Percentiles rank a stretch among this genome's conserved stretches.
Evolutionary conservation across 1,140 invertebrate genomes (phyloP).

Genomic region (Limonius californicus): DNA sequence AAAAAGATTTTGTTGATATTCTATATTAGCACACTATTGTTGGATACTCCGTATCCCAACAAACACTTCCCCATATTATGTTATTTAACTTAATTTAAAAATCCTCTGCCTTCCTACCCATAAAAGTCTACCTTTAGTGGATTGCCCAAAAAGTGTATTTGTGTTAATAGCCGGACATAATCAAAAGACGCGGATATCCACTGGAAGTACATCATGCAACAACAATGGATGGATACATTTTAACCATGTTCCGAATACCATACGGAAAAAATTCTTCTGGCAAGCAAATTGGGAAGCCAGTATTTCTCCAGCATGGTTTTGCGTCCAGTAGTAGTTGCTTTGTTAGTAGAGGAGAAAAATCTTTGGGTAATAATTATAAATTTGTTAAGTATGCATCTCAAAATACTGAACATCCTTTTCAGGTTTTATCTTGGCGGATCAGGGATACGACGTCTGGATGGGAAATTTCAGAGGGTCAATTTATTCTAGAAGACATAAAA

Average conservation of each 20-base stretch:
- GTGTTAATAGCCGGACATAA: too few species aligned
- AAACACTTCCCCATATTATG: too few species aligned
- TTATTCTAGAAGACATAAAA: conserved; percentile 51
- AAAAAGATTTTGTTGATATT: too few species aligned
- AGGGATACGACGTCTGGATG: conserved; percentile 59
- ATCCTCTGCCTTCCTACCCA: too few species aligned
- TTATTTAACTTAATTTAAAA: too few species aligned
- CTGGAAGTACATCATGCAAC: background rate
- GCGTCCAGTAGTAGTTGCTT: background rate
- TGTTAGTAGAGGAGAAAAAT: background rate
- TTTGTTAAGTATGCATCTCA: background rate
- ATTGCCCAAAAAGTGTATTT: too few species aligned
- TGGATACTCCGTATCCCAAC: too few species aligned
- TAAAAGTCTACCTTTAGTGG: too few species aligned
- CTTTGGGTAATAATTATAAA: background rate
- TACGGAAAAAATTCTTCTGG: background rate
- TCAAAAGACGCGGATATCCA: background rate
- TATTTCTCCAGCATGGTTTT: conserved; percentile 1
- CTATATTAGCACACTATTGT: too few species aligned
- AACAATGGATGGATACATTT: conserved; percentile 10
- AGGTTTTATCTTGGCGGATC: background rate
- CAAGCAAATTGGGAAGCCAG: background rate
- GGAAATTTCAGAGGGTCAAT: conserved; percentile 61
- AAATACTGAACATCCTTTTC: background rate
- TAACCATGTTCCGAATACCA: conserved; percentile 4